Percentiles rank a stretch among this genome's conserved stretches.
These are phyloP conservation scores for Acanthiza pusilla DNA, from an alignment of 2,797 vertebrate genomes.

Conservation along the genomic window DNA sequence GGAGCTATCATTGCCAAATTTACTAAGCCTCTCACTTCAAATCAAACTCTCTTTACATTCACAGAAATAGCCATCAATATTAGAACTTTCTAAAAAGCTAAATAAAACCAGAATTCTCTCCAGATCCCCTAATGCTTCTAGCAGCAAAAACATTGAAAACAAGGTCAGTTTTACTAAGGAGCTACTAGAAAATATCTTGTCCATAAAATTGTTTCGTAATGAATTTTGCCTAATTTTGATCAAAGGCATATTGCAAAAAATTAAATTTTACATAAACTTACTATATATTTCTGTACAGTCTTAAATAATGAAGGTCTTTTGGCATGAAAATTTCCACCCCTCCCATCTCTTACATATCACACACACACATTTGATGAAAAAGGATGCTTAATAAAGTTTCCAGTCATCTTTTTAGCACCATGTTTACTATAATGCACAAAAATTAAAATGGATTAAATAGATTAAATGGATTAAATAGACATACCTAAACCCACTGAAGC, in stretches of 20 bases:
- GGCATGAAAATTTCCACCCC: accelerated
- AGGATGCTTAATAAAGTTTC: neutral
- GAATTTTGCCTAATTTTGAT: neutral
- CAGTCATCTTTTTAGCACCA: neutral
- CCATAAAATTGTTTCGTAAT: neutral
- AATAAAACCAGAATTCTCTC: neutral
- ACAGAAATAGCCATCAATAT: neutral
- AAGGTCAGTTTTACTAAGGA: neutral
- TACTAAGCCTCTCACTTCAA: neutral
- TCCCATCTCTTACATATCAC: neutral
- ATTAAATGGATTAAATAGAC: neutral
- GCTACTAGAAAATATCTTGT: neutral
- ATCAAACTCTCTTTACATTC: neutral
- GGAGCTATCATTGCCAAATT: neutral
- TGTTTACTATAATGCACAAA: neutral
- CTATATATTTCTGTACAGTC: neutral
- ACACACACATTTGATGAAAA: neutral
- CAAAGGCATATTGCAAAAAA: neutral
- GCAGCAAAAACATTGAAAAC: neutral
- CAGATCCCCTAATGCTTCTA: neutral
- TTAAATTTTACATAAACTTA: neutral
- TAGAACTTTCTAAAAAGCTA: neutral
- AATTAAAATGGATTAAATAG: neutral
- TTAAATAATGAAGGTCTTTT: neutral
- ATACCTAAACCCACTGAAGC: neutral